Percentiles rank a stretch among this genome's conserved stretches.
Evolutionary conservation across 37 sponge, comb jelly and placozoan genomes (phyloP).

Genomic region (Diacarnus erythraeanus): DNA sequence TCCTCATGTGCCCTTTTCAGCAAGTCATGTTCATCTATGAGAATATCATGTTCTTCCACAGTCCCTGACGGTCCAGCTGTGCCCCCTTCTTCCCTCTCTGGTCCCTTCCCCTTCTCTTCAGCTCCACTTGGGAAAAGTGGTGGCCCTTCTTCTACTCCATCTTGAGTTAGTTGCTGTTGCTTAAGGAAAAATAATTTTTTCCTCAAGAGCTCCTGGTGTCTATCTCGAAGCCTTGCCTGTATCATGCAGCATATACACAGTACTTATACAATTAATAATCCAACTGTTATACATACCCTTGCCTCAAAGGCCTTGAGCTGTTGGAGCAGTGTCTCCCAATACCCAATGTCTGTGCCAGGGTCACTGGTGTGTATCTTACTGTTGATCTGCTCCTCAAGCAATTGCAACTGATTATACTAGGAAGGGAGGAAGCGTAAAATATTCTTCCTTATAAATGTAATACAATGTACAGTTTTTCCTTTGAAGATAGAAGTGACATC

Average conservation of each 20-base stretch:
- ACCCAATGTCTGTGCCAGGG: slow-evolving; percentile 80
- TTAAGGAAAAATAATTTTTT: slow-evolving; percentile 77
- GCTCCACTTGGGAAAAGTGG: slow-evolving; percentile 61
- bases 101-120: neutral
- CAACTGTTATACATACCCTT: slow-evolving; percentile 37
- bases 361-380: slow-evolving; percentile 69
- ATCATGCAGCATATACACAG: too few relatives aligned
- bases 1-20: slow-evolving; percentile 59
- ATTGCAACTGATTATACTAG: slow-evolving; percentile 77
- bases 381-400: slow-evolving; percentile 82
- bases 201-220: slow-evolving; percentile 88
- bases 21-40: slow-evolving; percentile 72
- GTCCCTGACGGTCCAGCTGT: neutral
- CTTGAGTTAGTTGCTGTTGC: slow-evolving; percentile 45
- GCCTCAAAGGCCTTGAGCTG: slow-evolving; percentile 91
- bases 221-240: slow-evolving; percentile 84
- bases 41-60: slow-evolving; percentile 30
- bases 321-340: slow-evolving; percentile 86
- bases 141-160: neutral
- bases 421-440: neutral
- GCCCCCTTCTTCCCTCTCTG: neutral
- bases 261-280: neutral
- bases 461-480: slow-evolving; percentile 88
- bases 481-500: slow-evolving; percentile 85
- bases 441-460: too few relatives aligned